phyloP scores from a whole-genome alignment of 1,140 invertebrate genomes.

The Cotesia vestalis region DNA sequence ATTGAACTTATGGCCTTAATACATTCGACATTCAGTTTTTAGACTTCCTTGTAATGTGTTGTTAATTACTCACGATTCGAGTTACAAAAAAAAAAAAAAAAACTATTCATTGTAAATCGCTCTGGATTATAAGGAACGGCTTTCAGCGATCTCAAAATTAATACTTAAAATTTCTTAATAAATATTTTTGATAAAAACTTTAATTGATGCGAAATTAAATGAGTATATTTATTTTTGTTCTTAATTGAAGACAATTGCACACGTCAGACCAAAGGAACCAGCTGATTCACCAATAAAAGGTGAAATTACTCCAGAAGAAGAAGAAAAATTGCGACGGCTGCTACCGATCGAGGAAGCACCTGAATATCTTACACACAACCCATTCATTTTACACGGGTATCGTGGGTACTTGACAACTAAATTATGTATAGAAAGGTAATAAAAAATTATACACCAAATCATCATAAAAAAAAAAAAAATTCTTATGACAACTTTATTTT shows the following conservation, averaged over 20 bases:
- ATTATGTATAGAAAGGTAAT: slow-evolving; percentile 86
- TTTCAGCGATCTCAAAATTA: too few species aligned
- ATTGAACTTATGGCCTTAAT: slow-evolving; percentile 34
- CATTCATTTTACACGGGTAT: slow-evolving; percentile 75
- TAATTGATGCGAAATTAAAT: not conserved
- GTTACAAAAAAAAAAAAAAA: not conserved
- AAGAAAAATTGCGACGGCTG: slow-evolving; percentile 62
- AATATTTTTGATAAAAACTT: too few species aligned
- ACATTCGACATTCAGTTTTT: not conserved
- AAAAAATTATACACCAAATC: not conserved
- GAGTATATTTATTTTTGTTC: slow-evolving; percentile 12
- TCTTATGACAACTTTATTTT: slow-evolving; percentile 15
- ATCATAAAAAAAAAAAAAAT: not conserved
- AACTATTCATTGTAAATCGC: not conserved
- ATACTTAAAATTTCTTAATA: too few species aligned
- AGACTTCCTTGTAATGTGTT: not conserved
- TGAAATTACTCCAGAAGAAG: slow-evolving; percentile 54
- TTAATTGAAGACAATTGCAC: slow-evolving; percentile 36
- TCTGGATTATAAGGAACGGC: too few species aligned
- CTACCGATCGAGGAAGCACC: slow-evolving; percentile 76
- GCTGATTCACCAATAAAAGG: slow-evolving; percentile 52
- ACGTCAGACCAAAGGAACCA: slow-evolving; percentile 44
- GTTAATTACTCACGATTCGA: not conserved
- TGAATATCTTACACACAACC: slow-evolving; percentile 83
- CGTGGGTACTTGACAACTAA: slow-evolving; percentile 81